Percentiles rank a stretch among this genome's conserved stretches.
phyloP scores from a whole-genome alignment of 2,113 vertebrate genomes.

The Polypterus bichir region DNA sequence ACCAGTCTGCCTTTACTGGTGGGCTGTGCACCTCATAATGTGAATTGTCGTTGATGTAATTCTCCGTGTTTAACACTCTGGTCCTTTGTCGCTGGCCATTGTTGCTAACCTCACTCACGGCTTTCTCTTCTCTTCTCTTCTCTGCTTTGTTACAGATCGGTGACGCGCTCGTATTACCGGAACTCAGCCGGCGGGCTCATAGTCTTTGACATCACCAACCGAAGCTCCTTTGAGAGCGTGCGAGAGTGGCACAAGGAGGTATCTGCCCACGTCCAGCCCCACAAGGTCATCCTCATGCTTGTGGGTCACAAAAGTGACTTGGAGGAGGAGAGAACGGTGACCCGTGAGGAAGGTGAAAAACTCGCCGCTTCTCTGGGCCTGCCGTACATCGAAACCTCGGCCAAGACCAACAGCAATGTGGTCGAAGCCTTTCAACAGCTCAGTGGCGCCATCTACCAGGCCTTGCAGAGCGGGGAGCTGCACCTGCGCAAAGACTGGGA shows the following conservation, averaged over 20 bases:
- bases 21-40: no score
- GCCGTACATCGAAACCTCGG: slow-evolving; percentile 58
- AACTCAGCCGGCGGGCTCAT: slow-evolving; percentile 64
- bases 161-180: slow-evolving; percentile 64
- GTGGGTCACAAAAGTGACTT: slow-evolving; percentile 68
- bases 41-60: no score
- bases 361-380: slow-evolving; percentile 43
- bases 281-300: slow-evolving; percentile 52
- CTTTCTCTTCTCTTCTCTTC: background rate
- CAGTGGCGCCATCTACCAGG: slow-evolving; percentile 43
- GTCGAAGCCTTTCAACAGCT: slow-evolving; percentile 50
- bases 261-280: slow-evolving; percentile 45
- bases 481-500: slow-evolving; percentile 48
- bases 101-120: no score
- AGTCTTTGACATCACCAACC: slow-evolving; percentile 64
- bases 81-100: no score
- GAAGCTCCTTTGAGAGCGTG: slow-evolving; percentile 56
- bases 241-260: slow-evolving; percentile 61
- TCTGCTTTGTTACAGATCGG: slow-evolving; percentile 42
- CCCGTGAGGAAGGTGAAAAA: slow-evolving; percentile 49
- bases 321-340: slow-evolving; percentile 37
- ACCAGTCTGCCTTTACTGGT: no score
- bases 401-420: slow-evolving; percentile 55
- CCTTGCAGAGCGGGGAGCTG: slow-evolving; percentile 40
- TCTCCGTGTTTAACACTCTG: no score